Evolutionary conservation across 2,113 vertebrate genomes (phyloP).

Genomic region (Oophaga pumilio): DNA sequence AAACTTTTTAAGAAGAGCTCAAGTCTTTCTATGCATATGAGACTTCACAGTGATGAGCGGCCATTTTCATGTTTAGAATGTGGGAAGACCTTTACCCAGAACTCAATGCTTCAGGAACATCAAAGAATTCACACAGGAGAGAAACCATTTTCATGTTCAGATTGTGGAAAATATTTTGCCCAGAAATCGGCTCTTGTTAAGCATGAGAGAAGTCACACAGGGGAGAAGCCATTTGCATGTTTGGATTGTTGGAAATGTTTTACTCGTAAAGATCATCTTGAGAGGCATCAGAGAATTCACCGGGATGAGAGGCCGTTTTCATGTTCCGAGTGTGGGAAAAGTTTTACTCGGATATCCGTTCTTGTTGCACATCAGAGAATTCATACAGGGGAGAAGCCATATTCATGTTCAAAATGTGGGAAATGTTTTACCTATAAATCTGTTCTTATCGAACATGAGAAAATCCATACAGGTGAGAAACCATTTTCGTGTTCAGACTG

Average conservation of each 20-base stretch:
- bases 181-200: background rate
- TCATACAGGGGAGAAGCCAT: background rate
- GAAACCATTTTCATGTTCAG: background rate
- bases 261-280: background rate
- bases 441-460: background rate
- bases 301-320: constrained; percentile 36
- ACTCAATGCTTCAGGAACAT: too few species aligned
- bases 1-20: constrained; percentile 25
- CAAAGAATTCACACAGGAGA: too few species aligned
- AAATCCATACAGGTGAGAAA: background rate
- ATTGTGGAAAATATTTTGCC: background rate
- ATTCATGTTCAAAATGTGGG: background rate
- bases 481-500: background rate
- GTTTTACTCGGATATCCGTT: background rate
- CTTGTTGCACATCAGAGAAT: constrained; percentile 15
- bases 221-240: background rate
- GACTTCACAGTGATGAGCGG: constrained; percentile 18
- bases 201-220: background rate
- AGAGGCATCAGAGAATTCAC: constrained; percentile 67
- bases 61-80: constrained; percentile 20
- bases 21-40: background rate
- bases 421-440: background rate
- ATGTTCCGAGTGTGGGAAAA: constrained; percentile 14
- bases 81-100: background rate
- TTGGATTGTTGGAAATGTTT: constrained; percentile 4